Evolutionary conservation across 2,888 invertebrate species (phyloP), one percentile per base, ranked within the genome.

Genomic region (Melikaiella ostensackeni): DNA sequence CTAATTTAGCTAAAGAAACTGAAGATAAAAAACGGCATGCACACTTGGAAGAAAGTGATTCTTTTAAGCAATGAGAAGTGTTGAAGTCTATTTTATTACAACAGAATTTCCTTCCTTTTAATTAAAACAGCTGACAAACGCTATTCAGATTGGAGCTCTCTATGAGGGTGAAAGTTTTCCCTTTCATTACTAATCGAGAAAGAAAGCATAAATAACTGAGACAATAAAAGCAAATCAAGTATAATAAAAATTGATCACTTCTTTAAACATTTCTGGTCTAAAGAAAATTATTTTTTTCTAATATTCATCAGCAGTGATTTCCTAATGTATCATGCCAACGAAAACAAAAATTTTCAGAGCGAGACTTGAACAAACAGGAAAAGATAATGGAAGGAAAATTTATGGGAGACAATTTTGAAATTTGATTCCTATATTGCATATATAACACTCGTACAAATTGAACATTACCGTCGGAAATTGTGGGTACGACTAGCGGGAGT

Each of bases 91-190:
- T 70, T 50, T 21, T 57, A 24, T 59, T 27, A 16, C 33, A 33
- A 50, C n/a, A 70, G 38, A 38, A 24, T 19, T 50, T 27, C 33
- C 50, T 70, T 70, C 21, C 33, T 30, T 13, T 13, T n/a, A 70
- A 46, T 70, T 30, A 50, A 50, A 50, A n/a, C 27, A 27, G 30
- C 30, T 70, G 24, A 33, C 27, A 70, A 70, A 55, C 33, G 46
- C 70, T 30, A 27, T 19, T 50, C n/a, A 19, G 24, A 46, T 50
- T 8, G 19, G 19, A 55, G 30, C 21, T 59, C 13, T 59, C 16
- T 3, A 59, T 24, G 5, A 16, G 50, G 30, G 21, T 50, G 70
- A 30, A 70, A 70, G 50, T 70, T 50, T 50, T 59, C 59, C 46
- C 70, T 33, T 50, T 50, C 35, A 11, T 70, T n/a, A 21, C n/a